These are phyloP conservation scores for Cistogaster globosa DNA, from an alignment of 2,888 invertebrate species.

Conservation along the genomic window DNA sequence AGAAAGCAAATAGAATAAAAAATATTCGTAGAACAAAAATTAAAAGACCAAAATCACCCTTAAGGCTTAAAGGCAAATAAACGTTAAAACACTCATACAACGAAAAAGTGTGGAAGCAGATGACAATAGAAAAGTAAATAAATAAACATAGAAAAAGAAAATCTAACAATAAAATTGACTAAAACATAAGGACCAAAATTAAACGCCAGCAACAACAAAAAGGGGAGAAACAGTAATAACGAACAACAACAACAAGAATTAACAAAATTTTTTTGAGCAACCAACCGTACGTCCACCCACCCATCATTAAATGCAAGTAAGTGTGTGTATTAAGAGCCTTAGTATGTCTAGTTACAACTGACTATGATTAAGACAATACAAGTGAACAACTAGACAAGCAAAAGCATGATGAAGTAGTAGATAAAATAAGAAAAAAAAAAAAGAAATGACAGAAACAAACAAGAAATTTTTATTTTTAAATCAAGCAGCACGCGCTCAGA, in stretches of 20 bases:
- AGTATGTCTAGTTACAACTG: constrained; percentile 41
- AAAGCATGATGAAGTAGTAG: constrained; percentile 34
- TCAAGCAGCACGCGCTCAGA: constrained; percentile 51
- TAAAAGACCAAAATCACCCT: constrained; percentile 74
- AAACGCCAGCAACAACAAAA: constrained; percentile 72
- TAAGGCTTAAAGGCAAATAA: constrained; percentile 72
- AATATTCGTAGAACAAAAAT: constrained; percentile 52
- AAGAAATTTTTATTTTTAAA: constrained; percentile 14
- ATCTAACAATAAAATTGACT: constrained; percentile 67
- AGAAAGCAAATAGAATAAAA: constrained; percentile 26
- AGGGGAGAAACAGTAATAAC: constrained; percentile 38
- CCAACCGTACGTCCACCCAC: background rate
- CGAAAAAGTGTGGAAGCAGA: constrained; percentile 38
- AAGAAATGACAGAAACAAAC: constrained; percentile 21
- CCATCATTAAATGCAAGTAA: constrained; percentile 32
- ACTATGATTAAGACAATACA: constrained; percentile 42
- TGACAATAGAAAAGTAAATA: constrained; percentile 28
- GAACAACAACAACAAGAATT: background rate
- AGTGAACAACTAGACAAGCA: constrained; percentile 44
- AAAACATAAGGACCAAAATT: constrained; percentile 46
- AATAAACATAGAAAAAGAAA: constrained; percentile 58
- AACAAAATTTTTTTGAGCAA: background rate
- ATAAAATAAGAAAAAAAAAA: constrained; percentile 17
- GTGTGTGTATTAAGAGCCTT: constrained; percentile 1
- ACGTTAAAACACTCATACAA: constrained; percentile 27